phyloP scores from a whole-genome alignment of 2,113 vertebrate genomes.

The Pollachius pollachius region DNA sequence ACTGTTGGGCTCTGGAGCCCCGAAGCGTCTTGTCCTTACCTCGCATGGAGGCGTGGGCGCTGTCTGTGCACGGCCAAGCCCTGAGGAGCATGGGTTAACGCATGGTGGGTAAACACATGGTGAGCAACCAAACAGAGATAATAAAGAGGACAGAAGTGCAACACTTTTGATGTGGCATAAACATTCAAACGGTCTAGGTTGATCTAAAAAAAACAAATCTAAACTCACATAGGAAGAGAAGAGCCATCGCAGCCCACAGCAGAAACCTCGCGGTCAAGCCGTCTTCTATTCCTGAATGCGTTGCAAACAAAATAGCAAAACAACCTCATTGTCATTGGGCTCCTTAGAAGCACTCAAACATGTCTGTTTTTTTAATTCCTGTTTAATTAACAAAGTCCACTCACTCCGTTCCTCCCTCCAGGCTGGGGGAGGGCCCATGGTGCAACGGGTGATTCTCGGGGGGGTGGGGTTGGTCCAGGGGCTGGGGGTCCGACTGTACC shows the following conservation, averaged over 20 bases:
- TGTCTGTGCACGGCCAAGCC: slow-evolving; percentile 46
- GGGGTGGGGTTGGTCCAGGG: too few species aligned
- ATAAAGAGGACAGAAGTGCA: neutral
- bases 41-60: slow-evolving; percentile 30
- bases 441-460: too few species aligned
- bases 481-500: too few species aligned
- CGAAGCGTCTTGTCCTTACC: slow-evolving; percentile 27
- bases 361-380: neutral
- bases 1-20: too few species aligned
- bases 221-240: slow-evolving; percentile 58
- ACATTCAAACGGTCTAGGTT: neutral
- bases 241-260: slow-evolving; percentile 34
- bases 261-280: slow-evolving; percentile 45
- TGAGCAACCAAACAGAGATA: neutral
- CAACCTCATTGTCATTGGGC: slow-evolving; percentile 5
- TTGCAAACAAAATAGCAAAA: slow-evolving; percentile 10
- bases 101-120: neutral
- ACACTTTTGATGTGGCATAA: neutral
- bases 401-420: slow-evolving; percentile 9
- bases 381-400: neutral
- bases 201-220: slow-evolving; percentile 1
- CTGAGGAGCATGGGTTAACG: slow-evolving; percentile 31
- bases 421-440: too few species aligned
- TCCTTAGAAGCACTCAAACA: neutral
- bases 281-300: neutral